phyloP scores from a whole-genome alignment of 2,113 vertebrate genomes.

The human (Homo sapiens) region DNA sequence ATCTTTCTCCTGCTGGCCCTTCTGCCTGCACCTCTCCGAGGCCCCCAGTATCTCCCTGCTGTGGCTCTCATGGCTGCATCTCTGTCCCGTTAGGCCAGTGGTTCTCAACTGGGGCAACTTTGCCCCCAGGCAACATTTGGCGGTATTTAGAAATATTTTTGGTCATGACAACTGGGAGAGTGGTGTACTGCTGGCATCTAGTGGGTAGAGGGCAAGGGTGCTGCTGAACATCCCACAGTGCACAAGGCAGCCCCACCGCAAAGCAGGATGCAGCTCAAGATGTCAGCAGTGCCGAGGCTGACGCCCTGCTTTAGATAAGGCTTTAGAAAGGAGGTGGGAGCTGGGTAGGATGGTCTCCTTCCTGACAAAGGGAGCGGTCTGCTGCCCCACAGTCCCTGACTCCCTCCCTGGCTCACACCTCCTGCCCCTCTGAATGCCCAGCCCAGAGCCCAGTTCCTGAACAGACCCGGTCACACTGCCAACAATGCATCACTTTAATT shows the following conservation, averaged over 20 bases:
- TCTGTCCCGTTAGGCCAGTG: neutral
- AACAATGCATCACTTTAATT: constrained; percentile 57
- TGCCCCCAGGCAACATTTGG: neutral
- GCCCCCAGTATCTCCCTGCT: neutral
- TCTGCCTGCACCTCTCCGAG: neutral
- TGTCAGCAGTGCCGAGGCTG: neutral
- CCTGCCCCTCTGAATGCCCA: neutral
- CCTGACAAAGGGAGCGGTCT: neutral
- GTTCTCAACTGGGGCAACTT: neutral
- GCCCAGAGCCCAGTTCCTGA: neutral
- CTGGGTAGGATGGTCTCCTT: neutral
- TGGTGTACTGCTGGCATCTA: neutral
- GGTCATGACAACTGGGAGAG: neutral
- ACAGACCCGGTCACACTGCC: neutral
- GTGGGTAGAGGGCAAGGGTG: neutral
- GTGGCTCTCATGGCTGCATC: neutral
- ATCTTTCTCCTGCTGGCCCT: neutral
- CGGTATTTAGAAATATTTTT: neutral
- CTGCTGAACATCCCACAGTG: neutral
- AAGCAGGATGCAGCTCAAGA: neutral
- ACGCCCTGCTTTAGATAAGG: neutral
- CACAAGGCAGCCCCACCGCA: neutral
- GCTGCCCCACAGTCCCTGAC: neutral
- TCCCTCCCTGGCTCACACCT: neutral
- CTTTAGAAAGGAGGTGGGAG: neutral